Conservation (phyloP, 1,140 invertebrate species). For the Drosophila busckii region DNA sequence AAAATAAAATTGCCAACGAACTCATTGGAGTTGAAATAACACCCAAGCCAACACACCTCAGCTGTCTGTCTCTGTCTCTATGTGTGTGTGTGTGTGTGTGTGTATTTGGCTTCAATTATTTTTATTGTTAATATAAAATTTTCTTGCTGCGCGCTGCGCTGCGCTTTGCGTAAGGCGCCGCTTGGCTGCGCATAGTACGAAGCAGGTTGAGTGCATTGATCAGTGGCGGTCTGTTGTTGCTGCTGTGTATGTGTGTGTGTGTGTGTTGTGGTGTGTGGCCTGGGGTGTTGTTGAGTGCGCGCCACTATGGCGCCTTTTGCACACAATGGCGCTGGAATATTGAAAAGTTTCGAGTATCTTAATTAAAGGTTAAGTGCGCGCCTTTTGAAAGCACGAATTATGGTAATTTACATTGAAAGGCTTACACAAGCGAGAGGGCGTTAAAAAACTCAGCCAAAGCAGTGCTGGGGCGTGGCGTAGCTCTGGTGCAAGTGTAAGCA, state of each 20-base stretch:
- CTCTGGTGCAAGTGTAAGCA: no score
- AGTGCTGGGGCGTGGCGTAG: no score
- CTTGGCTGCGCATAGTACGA: constrained; percentile 52
- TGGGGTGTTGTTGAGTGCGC: background rate
- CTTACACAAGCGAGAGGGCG: constrained; percentile 24
- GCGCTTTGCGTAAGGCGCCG: constrained; percentile 59
- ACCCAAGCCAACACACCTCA: background rate
- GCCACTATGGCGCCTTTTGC: constrained; percentile 54
- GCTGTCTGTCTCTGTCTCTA: background rate
- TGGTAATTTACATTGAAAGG: constrained; percentile 51
- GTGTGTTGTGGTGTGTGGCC: background rate
- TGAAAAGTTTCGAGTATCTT: constrained; percentile 73
- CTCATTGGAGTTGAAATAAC: constrained; percentile 24
- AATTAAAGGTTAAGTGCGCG: constrained; percentile 72
- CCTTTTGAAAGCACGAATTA: constrained; percentile 54
- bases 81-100: constrained; percentile 4
- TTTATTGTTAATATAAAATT: constrained; percentile 44
- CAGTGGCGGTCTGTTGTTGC: constrained; percentile 20
- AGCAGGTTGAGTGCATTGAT: constrained; percentile 35
- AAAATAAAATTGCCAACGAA: constrained; percentile 64
- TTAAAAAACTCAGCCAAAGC: background rate
- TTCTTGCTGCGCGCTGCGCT: constrained; percentile 46
- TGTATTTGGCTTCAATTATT: constrained; percentile 65
- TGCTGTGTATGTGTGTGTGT: constrained; percentile 1
- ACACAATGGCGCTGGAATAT: constrained; percentile 63